These are phyloP conservation scores for Virgularia gustaviana DNA, from an alignment of 92 coral and sea anemone species.

Conservation along the genomic window DNA sequence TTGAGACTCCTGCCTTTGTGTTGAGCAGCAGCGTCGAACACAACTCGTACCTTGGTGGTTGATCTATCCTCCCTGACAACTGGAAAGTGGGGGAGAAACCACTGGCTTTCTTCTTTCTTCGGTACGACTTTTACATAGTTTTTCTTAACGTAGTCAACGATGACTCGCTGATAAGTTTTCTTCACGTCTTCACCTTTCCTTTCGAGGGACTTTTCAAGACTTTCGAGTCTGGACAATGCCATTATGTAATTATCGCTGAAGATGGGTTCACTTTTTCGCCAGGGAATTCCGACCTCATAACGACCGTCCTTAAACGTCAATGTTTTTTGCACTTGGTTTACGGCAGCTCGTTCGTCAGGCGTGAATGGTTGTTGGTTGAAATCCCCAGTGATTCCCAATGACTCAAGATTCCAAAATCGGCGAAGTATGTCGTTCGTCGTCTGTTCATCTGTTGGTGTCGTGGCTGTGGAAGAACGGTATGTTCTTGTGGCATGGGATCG, in stretches of 20 bases:
- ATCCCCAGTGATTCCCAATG: slow-evolving; percentile 42
- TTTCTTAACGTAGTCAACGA: slow-evolving; percentile 32
- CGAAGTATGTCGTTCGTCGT: slow-evolving; percentile 23
- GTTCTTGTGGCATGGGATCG: slow-evolving; percentile 50
- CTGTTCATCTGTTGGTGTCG: background rate
- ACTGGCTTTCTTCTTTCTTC: background rate
- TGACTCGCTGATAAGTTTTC: slow-evolving; percentile 22
- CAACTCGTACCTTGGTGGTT: slow-evolving; percentile 7
- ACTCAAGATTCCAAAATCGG: slow-evolving; percentile 47
- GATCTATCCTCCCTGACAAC: slow-evolving; percentile 6
- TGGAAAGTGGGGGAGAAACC: slow-evolving; percentile 24
- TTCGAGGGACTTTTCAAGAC: background rate
- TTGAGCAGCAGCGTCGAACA: slow-evolving; percentile 11
- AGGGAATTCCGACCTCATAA: slow-evolving; percentile 39
- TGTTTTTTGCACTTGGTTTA: slow-evolving; percentile 4
- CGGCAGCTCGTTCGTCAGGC: slow-evolving; percentile 28
- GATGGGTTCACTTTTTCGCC: slow-evolving; percentile 41
- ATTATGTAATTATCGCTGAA: slow-evolving; percentile 39
- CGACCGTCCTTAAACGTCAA: slow-evolving; percentile 25
- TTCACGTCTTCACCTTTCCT: slow-evolving; percentile 28
- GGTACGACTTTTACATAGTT: slow-evolving; percentile 37
- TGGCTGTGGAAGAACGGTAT: slow-evolving; percentile 29
- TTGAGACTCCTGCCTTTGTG: slow-evolving; percentile 38
- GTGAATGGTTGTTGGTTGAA: slow-evolving; percentile 14
- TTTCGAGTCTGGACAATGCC: slow-evolving; percentile 5